Base-by-base conservation (phyloP, 2,113 vertebrate species). In the Bubo bubo region DNA sequence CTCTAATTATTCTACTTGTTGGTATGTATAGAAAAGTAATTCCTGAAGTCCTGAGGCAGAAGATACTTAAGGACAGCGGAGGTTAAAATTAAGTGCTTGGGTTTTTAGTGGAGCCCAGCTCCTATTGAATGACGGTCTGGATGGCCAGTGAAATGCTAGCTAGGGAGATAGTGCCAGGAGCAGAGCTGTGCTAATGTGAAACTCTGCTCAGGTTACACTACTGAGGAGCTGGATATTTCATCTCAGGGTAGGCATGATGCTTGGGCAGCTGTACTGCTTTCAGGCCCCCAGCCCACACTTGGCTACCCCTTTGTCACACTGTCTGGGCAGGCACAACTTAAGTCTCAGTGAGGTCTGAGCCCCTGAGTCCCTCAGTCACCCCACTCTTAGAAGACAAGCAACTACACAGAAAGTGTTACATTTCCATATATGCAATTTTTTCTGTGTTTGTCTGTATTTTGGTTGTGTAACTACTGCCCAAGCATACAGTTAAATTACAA, bases 381-480 rank as follows among this genome's bases (percentile, higher is more conserved):
- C 26, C 4, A 4, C 34, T 30, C 68, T 23, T 30, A 30, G 34
- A 28, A 18, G 24, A 35, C 11, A 28, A 60, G 27, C 5, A 55
- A 39, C 39, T 50, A 2, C 21, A 12, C 0, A 0, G 64, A 16
- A 63, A 39, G 4, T 10, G n/a, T 45, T 50, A 0, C 60, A 6
- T 41, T 79, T 81, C 52, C 47, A 39, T n/a, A 53, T 4, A 10
- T 4, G 8, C 8, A 2, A 0, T 12, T 76, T 66, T 52, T 47
- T 70, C 14, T 62, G 8, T 34, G 26, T 63, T 85, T 56, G 27
- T 13, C 37, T 58, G 0, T n/a, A 14, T 76, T 95, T 86, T 87
- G 72, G 23, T 30, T 47, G 8, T 22, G 18, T 59, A 24, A 21
- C 22, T 79, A 12, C 32, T 60, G 26, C 34, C 28, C 39, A 63